phyloP scores from a whole-genome alignment of 2,113 vertebrate genomes.

The Puma concolor region DNA sequence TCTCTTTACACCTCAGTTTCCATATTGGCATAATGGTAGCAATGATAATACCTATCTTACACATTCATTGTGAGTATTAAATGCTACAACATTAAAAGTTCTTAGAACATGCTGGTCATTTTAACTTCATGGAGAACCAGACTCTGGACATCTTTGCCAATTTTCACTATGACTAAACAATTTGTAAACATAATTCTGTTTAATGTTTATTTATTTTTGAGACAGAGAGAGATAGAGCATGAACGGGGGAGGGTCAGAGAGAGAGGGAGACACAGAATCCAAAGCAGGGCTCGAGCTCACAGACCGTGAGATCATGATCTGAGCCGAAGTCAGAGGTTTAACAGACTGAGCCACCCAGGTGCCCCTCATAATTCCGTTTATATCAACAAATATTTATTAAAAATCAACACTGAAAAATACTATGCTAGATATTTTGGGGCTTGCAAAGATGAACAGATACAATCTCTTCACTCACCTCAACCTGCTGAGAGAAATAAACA shows the following conservation, averaged over 20 bases:
- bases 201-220: no score
- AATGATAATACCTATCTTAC: neutral
- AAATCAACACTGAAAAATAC: neutral
- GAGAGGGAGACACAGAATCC: no score
- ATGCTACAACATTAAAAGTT: neutral
- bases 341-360: no score
- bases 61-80: neutral
- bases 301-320: no score
- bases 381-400: neutral
- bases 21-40: neutral
- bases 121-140: neutral
- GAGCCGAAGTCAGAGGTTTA: no score
- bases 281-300: no score
- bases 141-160: neutral
- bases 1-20: neutral
- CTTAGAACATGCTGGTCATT: neutral
- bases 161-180: conserved; percentile 25
- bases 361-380: neutral
- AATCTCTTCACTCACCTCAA: neutral
- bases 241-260: no score
- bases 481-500: conserved; percentile 16
- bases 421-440: neutral
- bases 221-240: no score
- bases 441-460: neutral
- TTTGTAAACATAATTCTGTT: neutral